Conservation (phyloP, 2,113 vertebrate species). For the Datnioides undecimradiatus region DNA sequence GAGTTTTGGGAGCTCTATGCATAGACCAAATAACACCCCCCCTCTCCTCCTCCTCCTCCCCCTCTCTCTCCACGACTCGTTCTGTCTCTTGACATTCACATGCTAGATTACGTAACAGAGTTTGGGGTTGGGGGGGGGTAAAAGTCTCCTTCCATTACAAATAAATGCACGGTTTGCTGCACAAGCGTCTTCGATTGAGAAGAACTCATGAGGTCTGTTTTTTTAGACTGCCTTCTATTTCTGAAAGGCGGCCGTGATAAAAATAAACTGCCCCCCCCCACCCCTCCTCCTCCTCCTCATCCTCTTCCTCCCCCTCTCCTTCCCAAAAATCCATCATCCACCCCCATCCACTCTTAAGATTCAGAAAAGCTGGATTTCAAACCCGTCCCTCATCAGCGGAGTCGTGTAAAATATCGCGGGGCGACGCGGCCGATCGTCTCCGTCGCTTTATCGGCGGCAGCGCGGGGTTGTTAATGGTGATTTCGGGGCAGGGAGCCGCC, state of each 20-base stretch:
- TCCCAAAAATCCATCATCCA: conserved; percentile 20
- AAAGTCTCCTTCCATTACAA: conserved; percentile 68
- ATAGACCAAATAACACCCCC: conserved; percentile 51
- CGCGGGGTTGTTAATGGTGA: neutral
- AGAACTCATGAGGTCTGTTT: conserved; percentile 51
- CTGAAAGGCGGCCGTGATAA: conserved; percentile 61
- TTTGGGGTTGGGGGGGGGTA: conserved; percentile 29
- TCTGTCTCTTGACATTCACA: conserved; percentile 78
- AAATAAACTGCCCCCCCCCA: conserved; percentile 54
- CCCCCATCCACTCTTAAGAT: conserved; percentile 14
- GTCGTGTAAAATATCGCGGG: conserved; percentile 16
- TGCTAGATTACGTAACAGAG: conserved; percentile 79
- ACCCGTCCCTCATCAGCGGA: conserved; percentile 13
- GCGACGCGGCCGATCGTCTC: neutral
- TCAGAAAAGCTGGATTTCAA: conserved; percentile 38
- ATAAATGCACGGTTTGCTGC: conserved; percentile 75
- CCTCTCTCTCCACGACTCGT: conserved; percentile 36
- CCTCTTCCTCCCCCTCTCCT: neutral
- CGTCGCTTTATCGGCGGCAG: neutral
- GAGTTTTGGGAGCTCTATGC: conserved; percentile 66
- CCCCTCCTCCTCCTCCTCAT: neutral
- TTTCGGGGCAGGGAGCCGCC: neutral
- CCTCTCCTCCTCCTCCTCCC: neutral
- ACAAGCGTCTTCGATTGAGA: conserved; percentile 71
- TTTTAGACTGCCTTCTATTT: conserved; percentile 64